phyloP scores from a whole-genome alignment of 37 sponge, comb jelly and placozoan species.

The Hormiphora californensis region DNA sequence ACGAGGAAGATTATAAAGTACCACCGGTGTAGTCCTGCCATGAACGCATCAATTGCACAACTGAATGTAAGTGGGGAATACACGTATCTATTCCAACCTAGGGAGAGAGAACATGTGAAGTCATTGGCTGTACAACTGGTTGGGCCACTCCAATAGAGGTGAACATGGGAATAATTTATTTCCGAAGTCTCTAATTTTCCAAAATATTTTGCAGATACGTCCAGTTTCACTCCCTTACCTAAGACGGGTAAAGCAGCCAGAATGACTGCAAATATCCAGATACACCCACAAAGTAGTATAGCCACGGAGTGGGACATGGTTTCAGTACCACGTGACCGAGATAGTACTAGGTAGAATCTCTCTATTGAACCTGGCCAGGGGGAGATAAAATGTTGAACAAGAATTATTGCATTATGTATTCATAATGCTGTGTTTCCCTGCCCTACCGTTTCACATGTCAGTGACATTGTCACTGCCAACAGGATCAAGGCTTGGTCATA shows the following conservation, averaged over 20 bases:
- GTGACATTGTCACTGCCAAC: too few species aligned
- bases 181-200: too few species aligned
- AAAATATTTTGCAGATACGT: too few species aligned
- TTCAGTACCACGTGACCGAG: background rate
- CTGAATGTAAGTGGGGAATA: background rate
- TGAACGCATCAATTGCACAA: background rate
- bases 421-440: too few species aligned
- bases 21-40: background rate
- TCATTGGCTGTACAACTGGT: too few species aligned
- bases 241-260: background rate
- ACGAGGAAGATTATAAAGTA: background rate
- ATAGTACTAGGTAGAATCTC: constrained; percentile 15
- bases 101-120: too few species aligned
- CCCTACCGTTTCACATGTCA: too few species aligned
- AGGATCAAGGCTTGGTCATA: too few species aligned
- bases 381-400: too few species aligned
- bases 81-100: constrained; percentile 31
- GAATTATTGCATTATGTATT: too few species aligned
- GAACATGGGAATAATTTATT: too few species aligned
- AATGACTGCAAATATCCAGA: constrained; percentile 1
- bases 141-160: too few species aligned
- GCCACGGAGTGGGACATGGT: background rate
- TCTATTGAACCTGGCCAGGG: constrained; percentile 8
- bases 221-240: background rate
- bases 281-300: background rate